Evolutionary conservation across 1,140 invertebrate species (phyloP).

Genomic region (Maconellicoccus hirsutus): DNA sequence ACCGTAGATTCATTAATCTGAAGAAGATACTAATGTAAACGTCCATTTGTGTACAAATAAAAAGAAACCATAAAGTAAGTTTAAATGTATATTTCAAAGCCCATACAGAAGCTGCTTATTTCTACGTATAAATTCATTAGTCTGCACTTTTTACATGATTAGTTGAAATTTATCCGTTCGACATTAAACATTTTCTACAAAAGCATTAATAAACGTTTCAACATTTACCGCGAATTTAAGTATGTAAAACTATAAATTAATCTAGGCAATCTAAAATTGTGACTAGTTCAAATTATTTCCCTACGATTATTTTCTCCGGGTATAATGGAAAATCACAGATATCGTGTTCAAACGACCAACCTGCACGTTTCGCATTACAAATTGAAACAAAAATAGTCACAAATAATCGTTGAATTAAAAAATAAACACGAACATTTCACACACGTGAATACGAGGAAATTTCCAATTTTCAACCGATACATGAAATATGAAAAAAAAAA

Average conservation of each 20-base stretch:
- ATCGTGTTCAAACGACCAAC: slow-evolving; percentile 7
- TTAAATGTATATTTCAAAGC: background rate
- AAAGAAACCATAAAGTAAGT: background rate
- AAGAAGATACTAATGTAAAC: too few relatives aligned
- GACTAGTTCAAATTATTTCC: background rate
- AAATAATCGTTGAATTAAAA: too few relatives aligned
- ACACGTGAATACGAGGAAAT: too few relatives aligned
- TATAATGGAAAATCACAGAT: slow-evolving; percentile 15
- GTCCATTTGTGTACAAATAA: too few relatives aligned
- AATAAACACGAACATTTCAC: too few relatives aligned
- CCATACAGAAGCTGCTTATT: background rate
- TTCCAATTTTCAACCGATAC: too few relatives aligned
- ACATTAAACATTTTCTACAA: background rate
- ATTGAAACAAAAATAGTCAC: too few relatives aligned
- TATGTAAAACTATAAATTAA: slow-evolving; percentile 5
- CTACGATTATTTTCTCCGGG: background rate
- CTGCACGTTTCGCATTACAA: too few relatives aligned
- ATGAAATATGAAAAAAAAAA: too few relatives aligned
- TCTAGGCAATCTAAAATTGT: slow-evolving; percentile 4
- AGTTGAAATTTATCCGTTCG: background rate
- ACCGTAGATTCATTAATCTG: too few relatives aligned
- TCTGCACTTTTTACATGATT: slow-evolving; percentile 4
- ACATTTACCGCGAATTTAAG: background rate
- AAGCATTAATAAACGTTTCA: background rate
- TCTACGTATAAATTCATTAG: background rate